Percentiles rank a stretch among this genome's conserved stretches.
These are phyloP conservation scores for Megaustenia siamemsis DNA, from an alignment of 2,888 invertebrate genomes.

Conservation along the genomic window DNA sequence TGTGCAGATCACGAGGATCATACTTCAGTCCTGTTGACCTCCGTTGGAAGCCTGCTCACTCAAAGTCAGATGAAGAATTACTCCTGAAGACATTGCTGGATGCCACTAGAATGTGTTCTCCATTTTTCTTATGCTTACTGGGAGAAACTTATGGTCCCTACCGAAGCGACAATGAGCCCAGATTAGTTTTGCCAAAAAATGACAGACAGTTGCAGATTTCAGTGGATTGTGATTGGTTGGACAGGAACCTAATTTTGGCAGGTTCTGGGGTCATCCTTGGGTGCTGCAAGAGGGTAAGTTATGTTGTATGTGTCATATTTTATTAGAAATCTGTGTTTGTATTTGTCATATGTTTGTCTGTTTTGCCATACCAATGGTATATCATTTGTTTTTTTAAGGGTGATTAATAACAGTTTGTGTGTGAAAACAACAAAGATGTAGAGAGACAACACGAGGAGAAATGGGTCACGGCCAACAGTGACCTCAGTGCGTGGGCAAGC, in stretches of 20 bases:
- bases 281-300: conserved; percentile 66
- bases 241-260: conserved; percentile 73
- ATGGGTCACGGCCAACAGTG: no score
- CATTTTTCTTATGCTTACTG: conserved; percentile 76
- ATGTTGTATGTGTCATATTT: not conserved
- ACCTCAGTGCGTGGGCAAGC: no score
- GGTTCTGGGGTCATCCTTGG: conserved; percentile 77
- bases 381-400: no score
- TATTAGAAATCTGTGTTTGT: not conserved
- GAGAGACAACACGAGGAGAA: no score
- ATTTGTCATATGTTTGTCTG: no score
- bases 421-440: no score
- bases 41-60: conserved; percentile 68
- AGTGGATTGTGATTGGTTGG: conserved; percentile 59
- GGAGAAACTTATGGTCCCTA: conserved; percentile 78
- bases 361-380: no score
- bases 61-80: conserved; percentile 65
- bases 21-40: conserved; percentile 75
- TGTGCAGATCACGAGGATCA: conserved; percentile 69
- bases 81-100: conserved; percentile 70
- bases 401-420: no score
- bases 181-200: not conserved
- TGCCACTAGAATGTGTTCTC: conserved; percentile 69
- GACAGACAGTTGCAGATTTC: not conserved
- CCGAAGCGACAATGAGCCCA: not conserved